These are phyloP conservation scores for Trichechus manatus DNA, from an alignment of 2,113 vertebrate species.

Conservation along the genomic window DNA sequence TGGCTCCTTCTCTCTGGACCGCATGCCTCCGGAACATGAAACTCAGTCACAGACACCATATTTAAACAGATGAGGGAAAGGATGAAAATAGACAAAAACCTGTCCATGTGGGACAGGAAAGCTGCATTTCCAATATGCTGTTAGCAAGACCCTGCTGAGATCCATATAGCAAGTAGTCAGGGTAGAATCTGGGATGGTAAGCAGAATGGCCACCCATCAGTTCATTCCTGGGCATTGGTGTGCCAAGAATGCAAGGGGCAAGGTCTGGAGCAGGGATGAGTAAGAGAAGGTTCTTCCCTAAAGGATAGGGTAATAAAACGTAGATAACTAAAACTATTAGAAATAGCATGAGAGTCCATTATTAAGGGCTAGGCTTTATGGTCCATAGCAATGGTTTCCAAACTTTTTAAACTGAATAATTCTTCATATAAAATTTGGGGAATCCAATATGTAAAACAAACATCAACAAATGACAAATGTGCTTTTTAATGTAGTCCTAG, in stretches of 20 bases:
- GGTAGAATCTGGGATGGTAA: constrained; percentile 28
- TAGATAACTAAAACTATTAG: neutral
- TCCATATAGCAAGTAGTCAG: constrained; percentile 69
- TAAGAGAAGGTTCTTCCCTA: neutral
- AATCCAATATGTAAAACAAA: neutral
- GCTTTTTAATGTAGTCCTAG: neutral
- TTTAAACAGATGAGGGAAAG: constrained; percentile 83
- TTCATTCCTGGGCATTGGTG: neutral
- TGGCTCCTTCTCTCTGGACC: constrained; percentile 84
- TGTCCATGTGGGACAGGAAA: constrained; percentile 85
- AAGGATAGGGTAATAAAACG: neutral
- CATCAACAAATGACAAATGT: neutral
- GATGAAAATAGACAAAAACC: constrained; percentile 86
- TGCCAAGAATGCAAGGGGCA: neutral
- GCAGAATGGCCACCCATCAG: neutral
- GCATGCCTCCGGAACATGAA: constrained; percentile 84
- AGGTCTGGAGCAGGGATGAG: neutral
- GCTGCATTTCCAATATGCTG: constrained; percentile 84
- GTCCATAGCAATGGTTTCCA: constrained; percentile 16
- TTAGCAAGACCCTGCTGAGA: constrained; percentile 81
- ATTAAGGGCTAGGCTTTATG: constrained; percentile 15
- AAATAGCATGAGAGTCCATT: neutral
- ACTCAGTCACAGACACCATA: constrained; percentile 85
- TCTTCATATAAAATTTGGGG: constrained; percentile 30
- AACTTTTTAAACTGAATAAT: constrained; percentile 26